Conservation (phyloP, 2,888 invertebrate genomes). For the Axea sp. region DNA sequence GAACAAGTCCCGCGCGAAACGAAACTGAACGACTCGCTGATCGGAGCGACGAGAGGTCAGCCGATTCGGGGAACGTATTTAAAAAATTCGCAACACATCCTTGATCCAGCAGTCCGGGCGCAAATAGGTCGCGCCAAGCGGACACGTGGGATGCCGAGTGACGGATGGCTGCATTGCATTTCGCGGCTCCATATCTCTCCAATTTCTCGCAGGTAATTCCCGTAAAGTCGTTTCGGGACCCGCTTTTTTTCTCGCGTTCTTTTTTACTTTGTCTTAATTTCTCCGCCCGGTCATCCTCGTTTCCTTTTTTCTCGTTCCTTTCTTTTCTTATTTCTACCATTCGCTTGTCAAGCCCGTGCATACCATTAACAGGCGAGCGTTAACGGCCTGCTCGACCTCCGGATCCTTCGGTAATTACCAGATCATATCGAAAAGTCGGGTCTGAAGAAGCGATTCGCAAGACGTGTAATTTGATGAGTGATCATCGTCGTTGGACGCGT, state of each 20-base stretch:
- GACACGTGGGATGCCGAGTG: slow-evolving; percentile 73
- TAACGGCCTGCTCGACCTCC: slow-evolving; percentile 73
- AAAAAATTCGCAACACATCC: slow-evolving; percentile 55
- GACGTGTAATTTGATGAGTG: slow-evolving; percentile 60
- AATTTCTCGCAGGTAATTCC: slow-evolving; percentile 79
- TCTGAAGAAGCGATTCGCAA: slow-evolving; percentile 56
- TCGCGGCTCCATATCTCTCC: slow-evolving; percentile 78
- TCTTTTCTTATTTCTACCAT: slow-evolving; percentile 67
- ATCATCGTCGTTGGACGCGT: slow-evolving; percentile 36
- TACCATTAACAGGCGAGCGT: slow-evolving; percentile 75
- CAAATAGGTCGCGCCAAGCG: slow-evolving; percentile 55
- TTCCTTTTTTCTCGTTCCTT: slow-evolving; percentile 14
- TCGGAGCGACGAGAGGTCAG: slow-evolving; percentile 45
- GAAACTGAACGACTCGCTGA: slow-evolving; percentile 55
- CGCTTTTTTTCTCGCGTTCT: slow-evolving; percentile 45
- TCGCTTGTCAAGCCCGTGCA: slow-evolving; percentile 69
- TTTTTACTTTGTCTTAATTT: slow-evolving; percentile 71
- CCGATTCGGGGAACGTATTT: slow-evolving; percentile 53
- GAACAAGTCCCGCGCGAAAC: slow-evolving; percentile 50
- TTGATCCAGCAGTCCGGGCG: slow-evolving; percentile 48
- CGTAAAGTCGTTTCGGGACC: slow-evolving; percentile 77
- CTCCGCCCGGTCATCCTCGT: slow-evolving; percentile 60
- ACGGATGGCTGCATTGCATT: slow-evolving; percentile 79
- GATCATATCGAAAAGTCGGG: slow-evolving; percentile 71
- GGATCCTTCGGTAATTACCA: slow-evolving; percentile 72